Conservation (phyloP, 2,888 invertebrate species). For the Antitype chi region DNA sequence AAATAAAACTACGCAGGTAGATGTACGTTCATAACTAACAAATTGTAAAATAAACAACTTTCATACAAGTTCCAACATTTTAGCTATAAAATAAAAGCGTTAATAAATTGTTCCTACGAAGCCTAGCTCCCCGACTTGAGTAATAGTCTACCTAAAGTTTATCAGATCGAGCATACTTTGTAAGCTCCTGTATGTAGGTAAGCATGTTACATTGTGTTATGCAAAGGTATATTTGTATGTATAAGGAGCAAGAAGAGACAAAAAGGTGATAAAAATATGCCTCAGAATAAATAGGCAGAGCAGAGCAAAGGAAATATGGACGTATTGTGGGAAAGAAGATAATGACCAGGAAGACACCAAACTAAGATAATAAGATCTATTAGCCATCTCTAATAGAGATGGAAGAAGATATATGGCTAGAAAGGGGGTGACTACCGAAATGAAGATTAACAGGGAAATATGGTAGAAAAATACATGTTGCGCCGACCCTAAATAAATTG, state of each 20-base stretch:
- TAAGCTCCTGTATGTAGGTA: conserved; percentile 33
- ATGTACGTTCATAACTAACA: conserved; percentile 9
- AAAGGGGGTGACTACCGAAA: neutral
- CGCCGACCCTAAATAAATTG: neutral
- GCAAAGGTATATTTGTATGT: neutral
- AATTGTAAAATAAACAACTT: conserved; percentile 32
- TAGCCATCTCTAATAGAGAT: neutral
- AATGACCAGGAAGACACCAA: no score
- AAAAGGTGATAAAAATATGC: neutral
- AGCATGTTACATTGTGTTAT: neutral
- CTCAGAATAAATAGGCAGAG: neutral
- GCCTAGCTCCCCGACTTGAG: conserved; percentile 35
- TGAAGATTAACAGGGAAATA: neutral
- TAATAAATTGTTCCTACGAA: conserved; percentile 39
- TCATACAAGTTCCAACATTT: conserved; percentile 28
- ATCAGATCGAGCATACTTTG: conserved; percentile 54
- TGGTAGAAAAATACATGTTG: neutral
- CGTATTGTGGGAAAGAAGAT: neutral
- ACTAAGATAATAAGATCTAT: neutral
- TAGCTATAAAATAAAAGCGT: conserved; percentile 30
- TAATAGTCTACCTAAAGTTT: conserved; percentile 49
- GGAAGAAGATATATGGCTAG: neutral
- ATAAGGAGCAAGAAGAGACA: neutral
- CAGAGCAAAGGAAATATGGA: neutral
- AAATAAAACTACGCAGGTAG: neutral